Evolutionary conservation across 2,797 vertebrate species (phyloP).

Genomic region (Notoglanidium macrostoma): DNA sequence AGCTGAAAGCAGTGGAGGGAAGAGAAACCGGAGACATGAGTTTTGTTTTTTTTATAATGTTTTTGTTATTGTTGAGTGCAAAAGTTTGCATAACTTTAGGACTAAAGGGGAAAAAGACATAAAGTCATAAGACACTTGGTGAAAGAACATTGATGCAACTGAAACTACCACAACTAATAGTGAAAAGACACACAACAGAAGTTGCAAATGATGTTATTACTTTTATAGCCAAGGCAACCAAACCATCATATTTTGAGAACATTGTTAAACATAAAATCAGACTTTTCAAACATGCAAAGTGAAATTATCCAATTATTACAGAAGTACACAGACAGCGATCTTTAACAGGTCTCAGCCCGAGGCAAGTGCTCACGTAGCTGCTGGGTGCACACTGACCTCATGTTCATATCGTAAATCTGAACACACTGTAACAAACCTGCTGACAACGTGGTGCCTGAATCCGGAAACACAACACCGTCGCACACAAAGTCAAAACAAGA

Average conservation of each 20-base stretch:
- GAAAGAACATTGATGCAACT: too few species aligned
- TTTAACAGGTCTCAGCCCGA: not conserved
- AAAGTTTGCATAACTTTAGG: not conserved
- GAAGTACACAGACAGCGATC: not conserved
- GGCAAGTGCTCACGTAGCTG: not conserved
- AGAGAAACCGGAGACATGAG: not conserved
- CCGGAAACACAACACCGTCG: not conserved
- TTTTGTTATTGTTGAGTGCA: not conserved
- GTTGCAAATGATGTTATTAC: not conserved
- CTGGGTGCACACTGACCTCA: not conserved
- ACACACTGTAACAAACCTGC: not conserved
- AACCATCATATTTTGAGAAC: not conserved
- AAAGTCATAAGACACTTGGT: not conserved
- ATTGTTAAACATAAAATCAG: not conserved
- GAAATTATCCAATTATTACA: not conserved
- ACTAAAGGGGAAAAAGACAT: not conserved
- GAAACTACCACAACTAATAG: too few species aligned
- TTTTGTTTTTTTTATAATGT: not conserved
- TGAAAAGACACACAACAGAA: not conserved
- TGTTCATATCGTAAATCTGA: not conserved
- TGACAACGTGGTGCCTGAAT: not conserved
- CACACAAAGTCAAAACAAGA: conserved; percentile 2
- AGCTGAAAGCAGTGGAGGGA: not conserved
- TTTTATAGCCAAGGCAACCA: not conserved
- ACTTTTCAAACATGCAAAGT: not conserved